Conservation (phyloP, 53 echinoderm and acorn worm genomes). For the Temnopleurus reevesii region DNA sequence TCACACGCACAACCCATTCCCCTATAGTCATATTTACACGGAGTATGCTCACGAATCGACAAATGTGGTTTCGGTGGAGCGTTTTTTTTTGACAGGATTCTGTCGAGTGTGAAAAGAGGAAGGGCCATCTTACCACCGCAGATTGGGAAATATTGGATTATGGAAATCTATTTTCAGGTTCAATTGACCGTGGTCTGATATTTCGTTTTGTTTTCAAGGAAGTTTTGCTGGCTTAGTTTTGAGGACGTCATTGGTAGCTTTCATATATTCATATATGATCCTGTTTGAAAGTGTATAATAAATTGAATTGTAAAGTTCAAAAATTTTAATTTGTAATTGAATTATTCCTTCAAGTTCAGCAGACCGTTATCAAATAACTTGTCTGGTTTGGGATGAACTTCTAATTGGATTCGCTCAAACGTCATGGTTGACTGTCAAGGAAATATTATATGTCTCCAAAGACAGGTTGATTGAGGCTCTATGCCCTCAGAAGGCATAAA, state of each 20-base stretch:
- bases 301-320: too few relatives aligned
- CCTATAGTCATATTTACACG: slow-evolving; percentile 30
- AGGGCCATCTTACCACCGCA: slow-evolving; percentile 11
- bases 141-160: slow-evolving; percentile 28
- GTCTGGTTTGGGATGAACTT: too few relatives aligned
- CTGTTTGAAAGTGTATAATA: too few relatives aligned
- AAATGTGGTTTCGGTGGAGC: slow-evolving; percentile 9
- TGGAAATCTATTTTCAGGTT: slow-evolving; percentile 31
- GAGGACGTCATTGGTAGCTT: too few relatives aligned
- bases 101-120: background rate
- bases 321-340: too few relatives aligned
- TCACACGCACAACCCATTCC: slow-evolving; percentile 14
- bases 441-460: too few relatives aligned
- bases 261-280: too few relatives aligned
- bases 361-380: background rate
- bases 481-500: too few relatives aligned
- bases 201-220: background rate
- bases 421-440: too few relatives aligned
- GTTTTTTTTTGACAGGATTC: slow-evolving; percentile 11
- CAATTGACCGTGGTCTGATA: background rate
- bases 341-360: background rate
- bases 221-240: too few relatives aligned
- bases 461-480: too few relatives aligned
- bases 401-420: too few relatives aligned
- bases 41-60: slow-evolving; percentile 2